Evolutionary conservation across 2,888 invertebrate species (phyloP).

Genomic region (Agrochola lychnidis): DNA sequence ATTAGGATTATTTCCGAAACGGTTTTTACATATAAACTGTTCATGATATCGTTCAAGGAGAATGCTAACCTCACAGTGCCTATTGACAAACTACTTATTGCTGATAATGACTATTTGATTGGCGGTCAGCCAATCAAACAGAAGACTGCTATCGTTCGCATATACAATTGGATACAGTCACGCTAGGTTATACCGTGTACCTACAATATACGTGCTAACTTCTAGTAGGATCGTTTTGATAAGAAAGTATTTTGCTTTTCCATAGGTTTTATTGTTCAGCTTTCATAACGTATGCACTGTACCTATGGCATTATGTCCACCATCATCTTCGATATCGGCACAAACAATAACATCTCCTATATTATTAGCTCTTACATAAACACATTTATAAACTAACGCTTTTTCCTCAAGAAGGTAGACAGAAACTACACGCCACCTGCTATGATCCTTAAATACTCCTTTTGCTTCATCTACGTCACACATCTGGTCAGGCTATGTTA

Average conservation of each 20-base stretch:
- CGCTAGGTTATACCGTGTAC: slow-evolving; percentile 24
- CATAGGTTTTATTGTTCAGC: not conserved
- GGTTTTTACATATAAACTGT: not conserved
- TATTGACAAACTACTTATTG: slow-evolving; percentile 45
- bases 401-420: not conserved
- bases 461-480: too few relatives aligned
- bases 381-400: too few relatives aligned
- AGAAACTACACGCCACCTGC: too few relatives aligned
- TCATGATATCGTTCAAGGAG: slow-evolving; percentile 23
- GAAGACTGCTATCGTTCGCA: slow-evolving; percentile 47
- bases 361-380: not conserved
- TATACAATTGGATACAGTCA: slow-evolving; percentile 55
- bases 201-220: slow-evolving; percentile 6
- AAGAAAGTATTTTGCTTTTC: not conserved
- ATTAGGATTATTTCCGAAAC: not conserved
- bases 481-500: not conserved
- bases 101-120: slow-evolving; percentile 61
- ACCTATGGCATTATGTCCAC: too few relatives aligned
- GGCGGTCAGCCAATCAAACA: slow-evolving; percentile 52
- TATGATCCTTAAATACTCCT: not conserved
- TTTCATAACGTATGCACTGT: not conserved
- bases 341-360: too few relatives aligned
- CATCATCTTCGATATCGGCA: too few relatives aligned
- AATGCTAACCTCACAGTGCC: not conserved
- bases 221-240: not conserved